A percentile compares a stretch with the other conserved stretches of the same genome.
Conservation (phyloP, 2,113 vertebrate species). For the Osmerus mordax region DNA sequence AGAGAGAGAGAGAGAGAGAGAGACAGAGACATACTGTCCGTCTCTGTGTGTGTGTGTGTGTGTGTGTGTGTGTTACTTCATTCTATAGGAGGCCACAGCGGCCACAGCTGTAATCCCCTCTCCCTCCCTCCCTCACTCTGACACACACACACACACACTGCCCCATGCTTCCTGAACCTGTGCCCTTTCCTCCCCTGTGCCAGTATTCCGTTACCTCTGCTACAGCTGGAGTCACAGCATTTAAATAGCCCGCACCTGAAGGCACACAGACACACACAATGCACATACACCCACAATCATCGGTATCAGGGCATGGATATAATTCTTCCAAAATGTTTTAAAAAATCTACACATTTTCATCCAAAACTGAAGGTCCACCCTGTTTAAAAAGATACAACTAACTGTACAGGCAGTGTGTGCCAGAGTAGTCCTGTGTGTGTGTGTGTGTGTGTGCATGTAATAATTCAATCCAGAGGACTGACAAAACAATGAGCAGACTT, state of each 20-base stretch:
- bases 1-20: no score
- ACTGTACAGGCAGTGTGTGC: no score
- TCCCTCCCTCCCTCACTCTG: constrained; percentile 13
- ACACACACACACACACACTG: neutral
- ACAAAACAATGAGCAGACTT: constrained; percentile 5
- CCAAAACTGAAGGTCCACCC: no score
- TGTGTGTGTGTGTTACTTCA: no score
- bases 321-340: no score
- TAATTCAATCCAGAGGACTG: neutral
- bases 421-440: neutral
- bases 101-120: constrained; percentile 49
- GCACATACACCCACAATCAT: constrained; percentile 27
- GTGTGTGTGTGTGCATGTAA: constrained; percentile 6
- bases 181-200: constrained; percentile 51
- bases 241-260: constrained; percentile 66
- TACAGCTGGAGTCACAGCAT: constrained; percentile 65
- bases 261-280: no score
- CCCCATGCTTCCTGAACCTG: constrained; percentile 35
- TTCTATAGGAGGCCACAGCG: constrained; percentile 8
- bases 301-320: constrained; percentile 11
- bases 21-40: no score
- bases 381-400: neutral
- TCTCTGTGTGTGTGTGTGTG: no score
- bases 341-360: no score
- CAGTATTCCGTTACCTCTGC: constrained; percentile 64